Evolutionary conservation across 2,797 vertebrate genomes (phyloP).

Genomic region (Anniella stebbinsi): DNA sequence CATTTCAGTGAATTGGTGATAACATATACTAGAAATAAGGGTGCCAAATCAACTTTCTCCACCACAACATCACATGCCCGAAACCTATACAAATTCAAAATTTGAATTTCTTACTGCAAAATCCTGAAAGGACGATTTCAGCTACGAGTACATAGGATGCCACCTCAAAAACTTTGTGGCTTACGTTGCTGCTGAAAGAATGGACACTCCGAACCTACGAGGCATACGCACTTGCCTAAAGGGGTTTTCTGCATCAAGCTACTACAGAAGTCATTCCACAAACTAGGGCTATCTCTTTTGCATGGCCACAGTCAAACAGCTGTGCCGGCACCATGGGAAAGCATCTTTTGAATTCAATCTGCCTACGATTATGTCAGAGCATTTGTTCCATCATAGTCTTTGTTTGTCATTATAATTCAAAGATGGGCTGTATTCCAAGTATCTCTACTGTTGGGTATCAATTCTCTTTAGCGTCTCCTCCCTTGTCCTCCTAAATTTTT

Average conservation of each 20-base stretch:
- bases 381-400: not conserved
- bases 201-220: not conserved
- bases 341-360: not conserved
- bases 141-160: not conserved
- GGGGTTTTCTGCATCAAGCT: not conserved
- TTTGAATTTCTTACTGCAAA: not conserved
- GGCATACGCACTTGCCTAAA: not conserved
- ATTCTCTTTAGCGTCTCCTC: not conserved
- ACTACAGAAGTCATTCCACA: not conserved
- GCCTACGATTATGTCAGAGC: conserved; percentile 13
- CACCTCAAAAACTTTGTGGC: not conserved
- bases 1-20: not conserved
- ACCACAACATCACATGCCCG: not conserved
- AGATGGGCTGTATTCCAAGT: conserved; percentile 27
- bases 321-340: not conserved
- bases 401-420: not conserved
- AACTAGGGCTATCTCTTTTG: not conserved
- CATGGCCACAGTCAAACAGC: not conserved
- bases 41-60: not conserved
- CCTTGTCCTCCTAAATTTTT: not conserved
- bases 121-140: not conserved
- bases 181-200: not conserved
- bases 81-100: not conserved
- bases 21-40: not conserved
- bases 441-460: conserved; percentile 19